Evolutionary conservation across 2,888 invertebrate species (phyloP).

Genomic region (Selenia dentaria): DNA sequence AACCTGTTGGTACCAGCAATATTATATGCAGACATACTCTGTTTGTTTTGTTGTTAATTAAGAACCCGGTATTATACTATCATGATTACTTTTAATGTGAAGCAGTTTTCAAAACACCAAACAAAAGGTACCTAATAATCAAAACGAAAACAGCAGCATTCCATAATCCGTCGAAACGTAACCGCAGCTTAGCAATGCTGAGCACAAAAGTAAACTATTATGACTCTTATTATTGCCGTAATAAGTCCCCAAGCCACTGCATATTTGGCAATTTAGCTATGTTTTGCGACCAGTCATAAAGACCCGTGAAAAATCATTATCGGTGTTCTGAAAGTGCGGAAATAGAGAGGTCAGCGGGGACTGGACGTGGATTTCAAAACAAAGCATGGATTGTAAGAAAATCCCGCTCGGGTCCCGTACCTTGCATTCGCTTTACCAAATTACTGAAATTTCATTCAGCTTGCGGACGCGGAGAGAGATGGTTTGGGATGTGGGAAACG

Average conservation of each 20-base stretch:
- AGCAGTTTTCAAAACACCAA: neutral
- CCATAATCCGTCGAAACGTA: constrained; percentile 64
- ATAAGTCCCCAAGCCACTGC: constrained; percentile 46
- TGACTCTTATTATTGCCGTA: constrained; percentile 43
- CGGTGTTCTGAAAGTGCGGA: constrained; percentile 15
- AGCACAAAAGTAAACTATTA: constrained; percentile 39
- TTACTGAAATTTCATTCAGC: constrained; percentile 83
- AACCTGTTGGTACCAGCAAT: too few species aligned
- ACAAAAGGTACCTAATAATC: constrained; percentile 41
- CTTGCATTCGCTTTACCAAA: constrained; percentile 83
- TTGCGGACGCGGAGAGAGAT: constrained; percentile 66
- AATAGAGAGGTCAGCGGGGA: constrained; percentile 23
- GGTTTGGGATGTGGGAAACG: constrained; percentile 37
- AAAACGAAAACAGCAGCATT: constrained; percentile 58
- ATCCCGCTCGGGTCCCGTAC: constrained; percentile 74
- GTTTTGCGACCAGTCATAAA: constrained; percentile 45
- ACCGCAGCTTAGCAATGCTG: constrained; percentile 46
- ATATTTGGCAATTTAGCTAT: constrained; percentile 41
- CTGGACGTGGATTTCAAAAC: constrained; percentile 48
- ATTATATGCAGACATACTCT: too few species aligned
- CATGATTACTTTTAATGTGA: neutral
- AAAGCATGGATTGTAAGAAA: constrained; percentile 80
- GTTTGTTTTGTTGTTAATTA: too few species aligned
- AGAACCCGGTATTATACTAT: neutral
- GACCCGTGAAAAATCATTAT: constrained; percentile 44